Percentiles rank a stretch among this genome's conserved stretches.
phyloP scores from a whole-genome alignment of 2,888 invertebrate genomes.

The Linhomoeus sp. region DNA sequence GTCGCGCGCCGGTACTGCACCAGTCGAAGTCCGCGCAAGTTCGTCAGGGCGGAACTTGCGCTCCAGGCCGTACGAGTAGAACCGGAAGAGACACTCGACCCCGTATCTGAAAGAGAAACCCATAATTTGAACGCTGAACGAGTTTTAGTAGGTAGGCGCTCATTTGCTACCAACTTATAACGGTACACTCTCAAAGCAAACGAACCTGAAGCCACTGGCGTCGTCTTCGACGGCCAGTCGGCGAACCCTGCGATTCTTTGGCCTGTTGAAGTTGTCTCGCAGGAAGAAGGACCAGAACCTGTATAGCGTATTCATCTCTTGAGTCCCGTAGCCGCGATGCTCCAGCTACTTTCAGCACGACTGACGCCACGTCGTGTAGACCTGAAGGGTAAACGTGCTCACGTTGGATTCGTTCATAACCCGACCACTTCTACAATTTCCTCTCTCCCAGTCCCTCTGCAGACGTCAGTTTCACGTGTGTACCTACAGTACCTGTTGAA shows the following conservation, averaged over 20 bases:
- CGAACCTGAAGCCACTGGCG: slow-evolving; percentile 63
- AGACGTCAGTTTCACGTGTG: no score
- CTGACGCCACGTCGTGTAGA: slow-evolving; percentile 84
- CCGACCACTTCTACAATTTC: no score
- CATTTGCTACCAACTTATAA: no score
- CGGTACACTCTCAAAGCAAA: no score
- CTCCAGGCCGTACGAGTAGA: slow-evolving; percentile 92
- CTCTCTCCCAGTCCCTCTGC: no score
- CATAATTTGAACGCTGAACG: not conserved
- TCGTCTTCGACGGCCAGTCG: slow-evolving; percentile 82
- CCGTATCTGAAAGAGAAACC: slow-evolving; percentile 32
- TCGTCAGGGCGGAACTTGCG: slow-evolving; percentile 75
- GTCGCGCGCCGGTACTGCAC: slow-evolving; percentile 17
- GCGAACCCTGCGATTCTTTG: slow-evolving; percentile 92
- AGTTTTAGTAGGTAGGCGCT: no score
- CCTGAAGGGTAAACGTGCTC: slow-evolving; percentile 34
- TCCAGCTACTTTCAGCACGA: slow-evolving; percentile 84
- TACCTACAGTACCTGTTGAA: slow-evolving; percentile 54
- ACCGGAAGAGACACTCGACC: slow-evolving; percentile 59
- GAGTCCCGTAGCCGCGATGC: slow-evolving; percentile 73
- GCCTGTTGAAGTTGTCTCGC: slow-evolving; percentile 86
- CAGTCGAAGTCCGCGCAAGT: no score
- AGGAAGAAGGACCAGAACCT: slow-evolving; percentile 99
- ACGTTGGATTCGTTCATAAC: no score
- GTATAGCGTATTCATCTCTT: slow-evolving; percentile 98